Evolutionary conservation across 2,888 invertebrate species (phyloP), one percentile per base, ranked within the genome.

Genomic region (Lathronympha strigana): DNA sequence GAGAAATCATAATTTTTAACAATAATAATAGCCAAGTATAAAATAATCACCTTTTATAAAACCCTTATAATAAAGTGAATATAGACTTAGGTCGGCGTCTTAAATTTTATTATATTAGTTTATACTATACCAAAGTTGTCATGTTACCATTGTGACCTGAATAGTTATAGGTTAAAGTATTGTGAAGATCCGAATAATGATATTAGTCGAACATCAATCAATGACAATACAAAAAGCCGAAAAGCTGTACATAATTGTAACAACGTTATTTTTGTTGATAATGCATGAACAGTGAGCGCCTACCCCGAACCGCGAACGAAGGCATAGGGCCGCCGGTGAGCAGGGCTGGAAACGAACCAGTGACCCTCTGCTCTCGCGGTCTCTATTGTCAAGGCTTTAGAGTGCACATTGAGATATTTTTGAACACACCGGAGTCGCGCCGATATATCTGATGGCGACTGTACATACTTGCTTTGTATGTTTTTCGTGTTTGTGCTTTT

Each of bases 131-230:
- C 60, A 49, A 63, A 63, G 62, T 60, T 60, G 62, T 58, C 51
- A 68, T 69, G 64, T 69, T 68, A 71, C 71, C 72, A 68, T 61
- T 69, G 77, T 73, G 76, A 76, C 72, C 76, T 76, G 77, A 76
- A 60, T 76, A 75, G 72, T 66, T 68, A 31, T 69, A 76, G 72
- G 60, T 68, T 70, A 61, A 62, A 68, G 57, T 57, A 63, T 49
- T 21, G 33, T 23, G 31, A 33, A 36, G 38, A 28, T 63, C 17
- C 50, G 17, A n/a, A 15, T 23, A 63, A 31, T 31, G 31, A 57
- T 19, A 49, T 55, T 19, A 23, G 15, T 40, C 28, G 15, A 38
- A 45, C 55, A 43, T 57, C 40, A 50, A 58, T 31, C 25, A 43
- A 51, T 51, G 63, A 63, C 58, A 63, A 63, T 58, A 63, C 43